Evolutionary conservation across 2,113 vertebrate genomes (phyloP), one percentile per base, ranked within the genome.

Genomic region (Ailuropoda melanoleuca): DNA sequence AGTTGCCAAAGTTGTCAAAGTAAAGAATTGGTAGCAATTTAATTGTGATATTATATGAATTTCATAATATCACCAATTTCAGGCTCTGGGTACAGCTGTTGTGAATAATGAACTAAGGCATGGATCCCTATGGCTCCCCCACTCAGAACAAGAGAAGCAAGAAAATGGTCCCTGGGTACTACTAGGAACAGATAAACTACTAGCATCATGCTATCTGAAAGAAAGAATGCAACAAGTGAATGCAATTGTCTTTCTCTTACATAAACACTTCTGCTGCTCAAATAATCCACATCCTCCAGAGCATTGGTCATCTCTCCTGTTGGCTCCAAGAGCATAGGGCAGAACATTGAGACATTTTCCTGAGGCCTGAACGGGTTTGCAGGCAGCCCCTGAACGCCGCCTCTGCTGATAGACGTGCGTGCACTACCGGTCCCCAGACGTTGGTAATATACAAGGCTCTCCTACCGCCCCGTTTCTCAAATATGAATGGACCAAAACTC

Each of bases 301-400:
- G 5, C 48, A 6, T 0, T 5, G 26, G 23, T 15, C 21, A 0
- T 68, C 4, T 50, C 14, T 34, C 4, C 39, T 8, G 10, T 8
- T 10, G 21, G 14, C 50, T 19, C 74, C 66, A 8, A 83, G 53
- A 26, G 34, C 0, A 0, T 3, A 21, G 2, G 7, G 29, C 8
- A 62, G 31, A 39, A 12, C 24, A 18, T 17, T 26, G 17, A 48
- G 13, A 31, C 0, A 0, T 34, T 23, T 82, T 21, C 3, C 43
- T 12, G 26, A 24, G 23, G 19, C 10, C 21, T 17, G 24, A 74
- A 17, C 4, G 13, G 37, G 7, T 31, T 18, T 86, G 18, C 24
- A 60, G 18, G n/a, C 29, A 56, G 10, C 1, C 9, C 8, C 21
- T 34, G 23, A 50, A 19, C 14, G 13, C 19, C 8, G 0, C 15